Base-by-base conservation (phyloP, 2,888 invertebrate genomes). In the Lasioglossum calceatum region DNA sequence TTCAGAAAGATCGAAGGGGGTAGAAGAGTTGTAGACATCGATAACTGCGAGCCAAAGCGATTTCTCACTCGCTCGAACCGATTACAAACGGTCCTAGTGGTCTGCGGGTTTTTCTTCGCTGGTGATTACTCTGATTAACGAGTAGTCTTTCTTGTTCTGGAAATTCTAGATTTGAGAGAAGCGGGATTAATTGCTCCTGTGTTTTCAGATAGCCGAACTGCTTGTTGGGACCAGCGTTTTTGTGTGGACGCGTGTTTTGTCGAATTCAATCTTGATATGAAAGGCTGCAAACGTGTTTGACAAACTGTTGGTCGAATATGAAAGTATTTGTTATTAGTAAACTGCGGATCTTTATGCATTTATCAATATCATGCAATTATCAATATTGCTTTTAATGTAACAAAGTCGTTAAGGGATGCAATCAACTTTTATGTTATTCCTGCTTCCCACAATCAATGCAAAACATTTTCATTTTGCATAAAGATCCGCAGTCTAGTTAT, bases 1-100 rank as follows among this genome's bases (percentile, higher is more conserved):
- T 42, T 42, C 39, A 7, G 42, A 5, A 4, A 14, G n/a, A 39
- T n/a, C 12, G 71, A n/a, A 23, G n/a, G 42, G 42, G 23, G 12
- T 42, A 7, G 71, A 70, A 39, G 36, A 39, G n/a, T n/a, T 10
- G n/a, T 71, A 71, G 71, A 71, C 71, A 71, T 71, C 42, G 39
- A 39, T 70, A 23, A 39, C 39, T 70, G 42, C 39, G 39, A 42
- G 32, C 23, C 67, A 36, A 70, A 42, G 10, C 32, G 23, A 42
- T 70, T 70, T 71, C n/a, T 42, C 39, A 39, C 42, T 71, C 71
- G 42, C n/a, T 16, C 5, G 39, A 14, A 71, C 5, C n/a, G 42
- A 42, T 44, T 42, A 64, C 64, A 19, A 19, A n/a, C 32, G 10
- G 39, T 70, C 12, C 36, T 39, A 39, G 36, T 10, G 7, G 39